Evolutionary conservation across 2,113 vertebrate species (phyloP), one percentile per base, ranked within the genome.

Genomic region (Sapayoa aenigma): DNA sequence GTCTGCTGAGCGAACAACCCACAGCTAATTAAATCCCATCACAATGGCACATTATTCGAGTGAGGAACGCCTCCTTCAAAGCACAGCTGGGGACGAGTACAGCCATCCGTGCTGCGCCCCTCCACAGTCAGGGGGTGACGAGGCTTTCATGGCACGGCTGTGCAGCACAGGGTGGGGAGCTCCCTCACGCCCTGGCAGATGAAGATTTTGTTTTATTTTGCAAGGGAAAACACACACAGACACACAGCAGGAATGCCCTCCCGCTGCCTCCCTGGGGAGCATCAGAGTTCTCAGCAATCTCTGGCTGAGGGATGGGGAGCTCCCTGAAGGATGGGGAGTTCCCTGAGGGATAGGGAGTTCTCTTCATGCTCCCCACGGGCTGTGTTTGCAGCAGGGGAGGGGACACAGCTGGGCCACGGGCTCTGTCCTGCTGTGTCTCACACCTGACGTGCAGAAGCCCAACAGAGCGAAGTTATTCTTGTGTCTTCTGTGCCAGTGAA

Each of bases 1-100:
- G 63, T 96, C 94, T 95, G 91, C 90, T 18, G 87, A 90, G 90
- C 0, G 23, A 97, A 82, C 94, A 90, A 94, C 80, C 87, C 93
- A 18, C 83, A 72, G 92, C 94, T 96, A 85, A 96, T 96, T 90
- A 92, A 97, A 94, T 66, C 92, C 93, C 55, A 12, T 79, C 91
- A 93, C 96, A 94, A 96, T 55, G 63, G 82, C 56, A 41, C 35
- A 31, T 89, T 90, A 41, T 66, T 52, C 24, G 21, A 92, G 87
- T 18, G 87, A 92, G 95, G 23, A 33, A 55, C 13, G 4, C 77
- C 74, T 74, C 94, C 91, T 88, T 52, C 85, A 79, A 60, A 95
- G 94, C 91, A 20, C 95, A 97, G 95, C 93, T 85, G 95, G 95
- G 91, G 87, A 67, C 66, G 3, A 63, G 68, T 12, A 24, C 39